Conservation (phyloP, 2,113 vertebrate genomes). For the Brienomyrus brachyistius region DNA sequence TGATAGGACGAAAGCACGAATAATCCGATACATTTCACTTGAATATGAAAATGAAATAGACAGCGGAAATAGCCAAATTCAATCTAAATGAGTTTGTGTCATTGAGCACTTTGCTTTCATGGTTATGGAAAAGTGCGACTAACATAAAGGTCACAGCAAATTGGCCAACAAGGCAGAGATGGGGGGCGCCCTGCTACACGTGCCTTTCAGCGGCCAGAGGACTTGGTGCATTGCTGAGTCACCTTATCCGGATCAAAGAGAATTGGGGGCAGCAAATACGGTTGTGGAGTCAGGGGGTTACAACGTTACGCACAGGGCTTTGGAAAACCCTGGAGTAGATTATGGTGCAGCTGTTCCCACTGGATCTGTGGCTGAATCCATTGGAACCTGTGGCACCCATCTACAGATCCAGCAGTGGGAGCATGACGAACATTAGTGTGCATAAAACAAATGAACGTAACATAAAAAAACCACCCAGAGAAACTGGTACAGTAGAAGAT, state of each 20-base stretch:
- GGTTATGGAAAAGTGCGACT: no score
- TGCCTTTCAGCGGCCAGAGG: conserved; percentile 85
- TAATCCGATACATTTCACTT: not conserved
- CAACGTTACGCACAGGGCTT: not conserved
- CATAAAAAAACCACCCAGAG: not conserved
- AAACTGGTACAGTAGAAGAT: not conserved
- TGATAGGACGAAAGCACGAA: not conserved
- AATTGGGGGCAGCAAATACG: not conserved
- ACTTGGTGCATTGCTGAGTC: conserved; percentile 68
- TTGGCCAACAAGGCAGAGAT: not conserved
- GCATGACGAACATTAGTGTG: not conserved
- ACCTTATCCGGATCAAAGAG: conserved; percentile 54
- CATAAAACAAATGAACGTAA: not conserved
- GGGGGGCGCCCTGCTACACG: conserved; percentile 25
- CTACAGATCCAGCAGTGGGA: not conserved
- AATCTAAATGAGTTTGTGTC: not conserved
- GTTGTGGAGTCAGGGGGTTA: not conserved
- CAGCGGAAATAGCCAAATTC: not conserved
- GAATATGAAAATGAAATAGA: not conserved
- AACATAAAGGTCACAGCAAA: not conserved
- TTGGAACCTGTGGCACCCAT: not conserved
- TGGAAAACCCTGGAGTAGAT: not conserved
- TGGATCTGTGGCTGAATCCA: no score
- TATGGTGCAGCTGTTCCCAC: not conserved
- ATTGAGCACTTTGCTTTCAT: not conserved